Evolutionary conservation across 2,888 invertebrate genomes (phyloP).

Genomic region (Scelioninae gen. 2): DNA sequence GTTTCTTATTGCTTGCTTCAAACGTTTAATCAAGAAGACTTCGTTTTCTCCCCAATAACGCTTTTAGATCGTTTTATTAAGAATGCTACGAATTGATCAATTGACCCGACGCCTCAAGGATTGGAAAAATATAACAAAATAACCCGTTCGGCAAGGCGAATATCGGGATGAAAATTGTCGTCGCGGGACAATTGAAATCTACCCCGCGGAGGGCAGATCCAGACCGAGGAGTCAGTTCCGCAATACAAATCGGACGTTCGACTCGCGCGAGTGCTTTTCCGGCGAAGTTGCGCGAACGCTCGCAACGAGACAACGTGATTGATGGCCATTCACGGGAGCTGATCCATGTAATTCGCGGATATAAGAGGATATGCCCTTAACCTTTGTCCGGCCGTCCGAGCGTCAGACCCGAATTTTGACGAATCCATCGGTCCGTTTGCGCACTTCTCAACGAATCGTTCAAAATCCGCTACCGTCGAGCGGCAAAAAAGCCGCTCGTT

Average conservation of each 20-base stretch:
- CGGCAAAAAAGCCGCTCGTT: constrained; percentile 45
- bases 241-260: constrained; percentile 22
- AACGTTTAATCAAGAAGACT: no score
- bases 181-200: constrained; percentile 42
- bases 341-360: constrained; percentile 73
- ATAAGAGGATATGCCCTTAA: constrained; percentile 67
- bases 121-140: no score
- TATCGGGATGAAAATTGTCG: constrained; percentile 31
- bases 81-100: no score
- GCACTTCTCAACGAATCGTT: constrained; percentile 62
- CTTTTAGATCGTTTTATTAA: no score
- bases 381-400: constrained; percentile 69
- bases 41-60: no score
- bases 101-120: no score
- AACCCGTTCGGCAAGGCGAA: constrained; percentile 54
- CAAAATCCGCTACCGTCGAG: constrained; percentile 33
- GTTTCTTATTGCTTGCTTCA: no score
- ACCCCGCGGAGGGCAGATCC: constrained; percentile 34
- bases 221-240: constrained; percentile 45
- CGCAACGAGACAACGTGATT: constrained; percentile 67
- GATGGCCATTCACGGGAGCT: constrained; percentile 72
- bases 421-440: constrained; percentile 65
- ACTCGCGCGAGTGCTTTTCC: constrained; percentile 37
- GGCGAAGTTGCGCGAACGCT: constrained; percentile 51
- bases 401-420: constrained; percentile 65